These are phyloP conservation scores for Zaprionus obscuricornis DNA, from an alignment of 2,888 invertebrate species.

Conservation along the genomic window DNA sequence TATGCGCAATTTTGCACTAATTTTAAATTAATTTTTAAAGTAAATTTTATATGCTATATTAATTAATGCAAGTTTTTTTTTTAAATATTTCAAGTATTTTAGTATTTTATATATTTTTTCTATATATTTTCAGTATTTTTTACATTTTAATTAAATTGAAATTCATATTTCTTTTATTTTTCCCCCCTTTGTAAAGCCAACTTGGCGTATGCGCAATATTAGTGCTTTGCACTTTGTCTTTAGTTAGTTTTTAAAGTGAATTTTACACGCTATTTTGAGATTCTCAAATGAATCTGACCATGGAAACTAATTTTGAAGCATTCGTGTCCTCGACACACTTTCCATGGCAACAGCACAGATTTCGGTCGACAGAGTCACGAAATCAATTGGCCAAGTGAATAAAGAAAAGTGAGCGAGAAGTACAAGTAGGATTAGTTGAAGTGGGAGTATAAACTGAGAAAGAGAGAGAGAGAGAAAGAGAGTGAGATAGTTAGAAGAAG, in stretches of 20 bases:
- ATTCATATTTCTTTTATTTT: not conserved
- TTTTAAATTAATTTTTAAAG: too few relatives aligned
- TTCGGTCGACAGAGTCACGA: slow-evolving; percentile 54
- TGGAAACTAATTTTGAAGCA: slow-evolving; percentile 43
- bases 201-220: not conserved
- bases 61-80: too few relatives aligned
- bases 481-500: too few relatives aligned
- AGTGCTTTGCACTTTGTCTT: too few relatives aligned
- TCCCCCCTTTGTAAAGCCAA: not conserved
- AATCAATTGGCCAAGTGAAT: slow-evolving; percentile 68
- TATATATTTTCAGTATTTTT: too few relatives aligned
- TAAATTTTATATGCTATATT: too few relatives aligned
- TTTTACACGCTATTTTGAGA: slow-evolving; percentile 6
- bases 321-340: slow-evolving; percentile 62
- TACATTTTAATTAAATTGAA: not conserved
- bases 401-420: slow-evolving; percentile 25
- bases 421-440: too few relatives aligned
- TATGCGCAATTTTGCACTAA: too few relatives aligned
- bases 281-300: slow-evolving; percentile 6
- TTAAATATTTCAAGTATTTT: too few relatives aligned
- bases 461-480: slow-evolving; percentile 3
- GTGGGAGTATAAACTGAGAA: too few relatives aligned
- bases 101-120: too few relatives aligned
- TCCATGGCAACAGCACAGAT: slow-evolving; percentile 31
- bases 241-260: not conserved